Evolutionary conservation across 2,113 vertebrate species (phyloP), one percentile per base, ranked within the genome.

Genomic region (Laterallus jamaicensis): DNA sequence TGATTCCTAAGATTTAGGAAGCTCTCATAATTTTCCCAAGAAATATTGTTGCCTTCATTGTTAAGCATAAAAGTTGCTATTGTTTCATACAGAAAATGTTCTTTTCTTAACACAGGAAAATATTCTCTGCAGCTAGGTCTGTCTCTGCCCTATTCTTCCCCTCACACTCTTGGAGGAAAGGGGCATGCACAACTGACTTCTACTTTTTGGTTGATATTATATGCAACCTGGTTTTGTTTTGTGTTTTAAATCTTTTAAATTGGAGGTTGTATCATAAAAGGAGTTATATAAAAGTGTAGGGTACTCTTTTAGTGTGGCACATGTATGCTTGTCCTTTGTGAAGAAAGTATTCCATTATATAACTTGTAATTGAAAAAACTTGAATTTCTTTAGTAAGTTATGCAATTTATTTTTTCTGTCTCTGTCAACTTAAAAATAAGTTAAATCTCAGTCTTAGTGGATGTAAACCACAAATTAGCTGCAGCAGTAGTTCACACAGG

Each of bases 191-290:
- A 89, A 12, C 6, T 81, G 25, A 63, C 24, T 87, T 26, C 8
- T 75, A 3, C 26, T 59, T 81, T 70, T 69, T 75, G 15, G 10
- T 39, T 78, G 28, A 42, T 67, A 35, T 0, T 80, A 9, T n/a
- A 47, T 35, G 15, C 47, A 75, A 60, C 3, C 28, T 84, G 19
- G 0, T 84, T 60, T 44, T 52, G 9, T 29, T 80, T 66, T 54
- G 12, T 70, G 9, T 35, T 84, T 84, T 44, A 55, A 21, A 70
- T 70, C 8, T 84, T 78, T 55, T 52, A 55, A 56, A 14, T 11
- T 4, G 1, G 4, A 4, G 2, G 6, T 6, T 0, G 2, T 32
- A 26, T 80, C 5, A 5, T 29, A 18, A 7, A 58, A 88, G 15
- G 35, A 75, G 4, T 69, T 81, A 21, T 0, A 7, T 28, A 21